Evolutionary conservation across 2,113 vertebrate genomes (phyloP).

Genomic region (Manacus vitellinus): DNA sequence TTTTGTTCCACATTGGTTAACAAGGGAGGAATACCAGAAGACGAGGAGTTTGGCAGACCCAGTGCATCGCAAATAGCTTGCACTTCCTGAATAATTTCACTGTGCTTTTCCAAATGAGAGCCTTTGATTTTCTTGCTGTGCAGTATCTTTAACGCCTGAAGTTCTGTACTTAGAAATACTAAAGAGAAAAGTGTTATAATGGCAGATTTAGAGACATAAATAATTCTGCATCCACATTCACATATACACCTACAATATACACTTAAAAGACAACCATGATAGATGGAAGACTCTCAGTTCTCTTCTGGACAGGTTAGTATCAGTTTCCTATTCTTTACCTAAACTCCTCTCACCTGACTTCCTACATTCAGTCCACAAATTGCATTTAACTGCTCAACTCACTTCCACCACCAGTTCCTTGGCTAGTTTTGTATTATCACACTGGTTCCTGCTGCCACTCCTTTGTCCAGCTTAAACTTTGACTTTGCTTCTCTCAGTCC

Average conservation of each 20-base stretch:
- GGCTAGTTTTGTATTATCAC: background rate
- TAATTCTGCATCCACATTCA: background rate
- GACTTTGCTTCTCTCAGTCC: background rate
- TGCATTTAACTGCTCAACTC: background rate
- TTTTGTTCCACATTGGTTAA: constrained; percentile 82
- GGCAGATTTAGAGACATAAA: background rate
- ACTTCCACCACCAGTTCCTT: background rate
- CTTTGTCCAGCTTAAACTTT: background rate
- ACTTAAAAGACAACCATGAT: background rate
- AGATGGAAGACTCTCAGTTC: background rate
- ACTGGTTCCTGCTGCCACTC: background rate
- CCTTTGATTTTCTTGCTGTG: constrained; percentile 70
- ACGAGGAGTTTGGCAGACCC: constrained; percentile 72
- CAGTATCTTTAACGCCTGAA: constrained; percentile 89
- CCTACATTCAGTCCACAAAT: background rate
- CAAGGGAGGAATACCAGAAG: constrained; percentile 67
- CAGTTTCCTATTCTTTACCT: background rate
- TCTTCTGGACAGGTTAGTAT: background rate
- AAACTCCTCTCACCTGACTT: background rate
- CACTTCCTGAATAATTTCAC: constrained; percentile 77
- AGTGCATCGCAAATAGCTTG: constrained; percentile 80
- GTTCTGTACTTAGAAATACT: constrained; percentile 96
- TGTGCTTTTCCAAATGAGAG: constrained; percentile 63
- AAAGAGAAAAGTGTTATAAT: background rate
- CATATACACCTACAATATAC: background rate